A percentile compares a stretch with the other conserved stretches of the same genome.
Evolutionary conservation across 2,113 vertebrate species (phyloP).

Genomic region (Takifugu flavidus): DNA sequence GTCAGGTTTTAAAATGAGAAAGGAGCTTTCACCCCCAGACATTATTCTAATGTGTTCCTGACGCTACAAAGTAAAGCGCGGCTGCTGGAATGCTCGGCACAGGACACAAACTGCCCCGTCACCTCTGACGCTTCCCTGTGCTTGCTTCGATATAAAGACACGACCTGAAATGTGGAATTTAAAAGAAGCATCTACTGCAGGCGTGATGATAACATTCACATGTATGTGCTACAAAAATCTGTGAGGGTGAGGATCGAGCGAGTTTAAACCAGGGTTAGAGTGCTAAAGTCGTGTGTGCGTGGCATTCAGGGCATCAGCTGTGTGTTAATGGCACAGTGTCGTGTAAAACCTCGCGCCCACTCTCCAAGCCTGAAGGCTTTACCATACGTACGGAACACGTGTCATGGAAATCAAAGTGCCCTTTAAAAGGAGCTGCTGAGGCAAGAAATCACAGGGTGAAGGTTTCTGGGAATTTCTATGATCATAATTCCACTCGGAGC

Average conservation of each 20-base stretch:
- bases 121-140: constrained; percentile 6
- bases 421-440: constrained; percentile 32
- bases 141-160: not conserved
- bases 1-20: constrained; percentile 24
- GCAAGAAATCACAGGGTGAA: constrained; percentile 23
- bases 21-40: constrained; percentile 20
- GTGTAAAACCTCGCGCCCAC: not conserved
- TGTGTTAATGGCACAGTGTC: constrained; percentile 48
- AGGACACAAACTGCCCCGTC: constrained; percentile 9
- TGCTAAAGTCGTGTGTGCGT: not conserved
- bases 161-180: no score
- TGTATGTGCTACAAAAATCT: constrained; percentile 7
- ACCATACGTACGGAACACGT: constrained; percentile 32
- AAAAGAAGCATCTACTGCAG: not conserved
- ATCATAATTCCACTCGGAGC: not conserved
- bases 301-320: constrained; percentile 12
- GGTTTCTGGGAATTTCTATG: not conserved
- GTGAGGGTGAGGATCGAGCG: constrained; percentile 7
- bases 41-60: constrained; percentile 12
- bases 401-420: constrained; percentile 27
- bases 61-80: constrained; percentile 27
- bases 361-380: not conserved
- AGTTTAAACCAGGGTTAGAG: constrained; percentile 5
- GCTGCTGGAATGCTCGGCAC: constrained; percentile 11
- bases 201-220: constrained; percentile 5